Evolutionary conservation across 2,113 vertebrate genomes (phyloP), one percentile per base, ranked within the genome.

Genomic region (zebrafish (Danio rerio)): DNA sequence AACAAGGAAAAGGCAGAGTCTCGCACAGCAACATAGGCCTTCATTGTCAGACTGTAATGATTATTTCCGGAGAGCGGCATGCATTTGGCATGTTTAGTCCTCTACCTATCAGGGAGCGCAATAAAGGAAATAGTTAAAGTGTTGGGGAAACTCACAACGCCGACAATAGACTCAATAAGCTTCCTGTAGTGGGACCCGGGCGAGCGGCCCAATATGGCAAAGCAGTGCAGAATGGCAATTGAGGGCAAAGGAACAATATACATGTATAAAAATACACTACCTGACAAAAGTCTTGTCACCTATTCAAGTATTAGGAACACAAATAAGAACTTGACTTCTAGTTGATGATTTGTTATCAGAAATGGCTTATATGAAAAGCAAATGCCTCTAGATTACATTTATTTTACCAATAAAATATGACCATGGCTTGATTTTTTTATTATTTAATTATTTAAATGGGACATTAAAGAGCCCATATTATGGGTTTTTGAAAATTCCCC

Each of bases 51-150:
- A 31, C 56, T 43, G 61, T 45, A 79, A 81, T 53, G 80, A 79
- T 81, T 13, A 75, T 83, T 81, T 85, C 86, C 78, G 78, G 74
- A 49, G 15, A 79, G 40, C 72, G 8, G 61, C 0, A 31, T n/a
- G 68, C 15, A 82, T 61, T 78, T 62, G 18, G 45, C 69, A 52
- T 71, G 59, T 84, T 81, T 78, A 53, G 79, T 63, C 7, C 10
- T 66, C 81, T 74, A 72, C 79, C 66, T 66, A 49, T 75, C 83
- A 62, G 21, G 15, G 76, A 70, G 85, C 5, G 62, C 69, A 76
- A 87, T 85, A 85, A 86, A 88, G 89, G 89, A 89, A 89, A 87
- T 7, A 16, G 84, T 87, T 89, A 87, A 89, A 84, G 83, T 81
- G 85, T 70, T 58, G 47, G 83, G 89, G 89, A 87, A 89, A 86